Evolutionary conservation across 2,888 invertebrate species (phyloP), one percentile per base, ranked within the genome.

Genomic region (Caenorhabditis sp.): DNA sequence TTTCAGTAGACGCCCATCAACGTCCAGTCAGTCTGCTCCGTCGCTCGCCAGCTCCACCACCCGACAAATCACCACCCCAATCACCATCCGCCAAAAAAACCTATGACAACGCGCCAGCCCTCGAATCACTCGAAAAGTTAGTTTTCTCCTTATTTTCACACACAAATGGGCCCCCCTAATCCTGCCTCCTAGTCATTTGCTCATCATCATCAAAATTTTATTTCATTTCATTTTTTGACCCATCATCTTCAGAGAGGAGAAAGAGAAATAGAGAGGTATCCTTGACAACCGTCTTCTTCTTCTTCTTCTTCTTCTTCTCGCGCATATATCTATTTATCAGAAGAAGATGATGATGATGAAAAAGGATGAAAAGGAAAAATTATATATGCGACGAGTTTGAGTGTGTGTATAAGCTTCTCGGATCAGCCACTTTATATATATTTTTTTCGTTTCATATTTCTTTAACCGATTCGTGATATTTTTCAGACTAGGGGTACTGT

Each of bases 71-170:
- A 23, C 7, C 8, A 20, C 1, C 59, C 27, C 58, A 61, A 57
- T 58, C 66, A 5, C 25, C 59, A 21, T 1, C 27, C 25, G 1
- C 21, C 56, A 27, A 65, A 67, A 74, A 70, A 36, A 65, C 54
- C 1, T 77, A 66, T 56, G 77, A 79, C 57, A 79, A 76, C 57
- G 66, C 65, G 12, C 63, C 79, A 20, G 79, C 75, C 1, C 31
- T 79, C 59, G 79, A 77, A 57, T 66, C 77, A 10, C n/a, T 77
- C 10, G 79, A 79, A 27, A 79, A 79, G 79, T 77, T 49, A 62
- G 77, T 75, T 54, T 38, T 17, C 20, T n/a, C 21, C 21, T 52
- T 52, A 12, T 21, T 23, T 17, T 8, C 8, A 5, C 7, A 52
- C 21, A 21, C 4, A n/a, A 10, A 7, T n/a, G 52, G 23, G 7